A percentile compares a stretch with the other conserved stretches of the same genome.
Evolutionary conservation across 2,113 vertebrate species (phyloP).

Genomic region (Coptodon bakossiorum): DNA sequence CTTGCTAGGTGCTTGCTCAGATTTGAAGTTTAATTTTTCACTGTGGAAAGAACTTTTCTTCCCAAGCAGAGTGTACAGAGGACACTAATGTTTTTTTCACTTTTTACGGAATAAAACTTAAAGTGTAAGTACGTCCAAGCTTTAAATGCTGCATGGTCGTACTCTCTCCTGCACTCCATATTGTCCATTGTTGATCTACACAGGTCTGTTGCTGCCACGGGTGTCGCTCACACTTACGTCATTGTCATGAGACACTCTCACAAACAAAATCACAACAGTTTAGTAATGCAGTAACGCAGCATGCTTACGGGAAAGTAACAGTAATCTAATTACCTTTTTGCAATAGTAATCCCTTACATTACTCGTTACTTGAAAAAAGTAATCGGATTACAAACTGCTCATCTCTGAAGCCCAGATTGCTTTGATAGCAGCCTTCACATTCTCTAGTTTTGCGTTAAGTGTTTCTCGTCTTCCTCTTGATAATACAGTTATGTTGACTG

Average conservation of each 20-base stretch:
- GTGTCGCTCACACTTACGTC: fast-evolving
- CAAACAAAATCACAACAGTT: neutral
- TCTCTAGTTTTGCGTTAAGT: neutral
- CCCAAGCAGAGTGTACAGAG: neutral
- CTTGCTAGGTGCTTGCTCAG: neutral
- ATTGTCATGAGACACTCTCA: neutral
- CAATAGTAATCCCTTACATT: neutral
- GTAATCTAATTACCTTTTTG: neutral
- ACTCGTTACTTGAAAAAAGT: fast-evolving
- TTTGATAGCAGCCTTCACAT: neutral
- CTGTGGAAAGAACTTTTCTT: neutral
- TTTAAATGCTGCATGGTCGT: fast-evolving
- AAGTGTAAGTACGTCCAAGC: fast-evolving
- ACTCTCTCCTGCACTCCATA: neutral
- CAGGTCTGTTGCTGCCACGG: fast-evolving
- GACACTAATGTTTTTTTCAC: neutral
- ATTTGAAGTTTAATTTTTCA: neutral
- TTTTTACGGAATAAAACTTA: fast-evolving
- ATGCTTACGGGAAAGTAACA: neutral
- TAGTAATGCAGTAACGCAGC: neutral
- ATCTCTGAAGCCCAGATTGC: neutral
- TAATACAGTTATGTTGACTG: neutral
- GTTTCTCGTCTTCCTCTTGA: neutral
- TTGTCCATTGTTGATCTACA: neutral
- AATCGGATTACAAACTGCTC: fast-evolving